Conservation (phyloP, 2,113 vertebrate species). For the Tapirus terrestris region DNA sequence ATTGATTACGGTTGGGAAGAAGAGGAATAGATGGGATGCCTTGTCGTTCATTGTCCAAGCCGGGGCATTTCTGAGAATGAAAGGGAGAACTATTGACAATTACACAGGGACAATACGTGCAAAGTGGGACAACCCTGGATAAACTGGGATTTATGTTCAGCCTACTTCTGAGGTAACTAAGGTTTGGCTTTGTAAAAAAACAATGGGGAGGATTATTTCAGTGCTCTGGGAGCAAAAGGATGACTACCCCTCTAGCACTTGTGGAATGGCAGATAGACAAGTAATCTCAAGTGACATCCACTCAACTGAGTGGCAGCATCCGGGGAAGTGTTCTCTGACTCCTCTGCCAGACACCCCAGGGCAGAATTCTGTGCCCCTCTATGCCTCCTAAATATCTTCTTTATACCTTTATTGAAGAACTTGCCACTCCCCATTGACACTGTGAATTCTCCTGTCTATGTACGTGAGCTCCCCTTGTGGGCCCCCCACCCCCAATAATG, state of each 20-base stretch:
- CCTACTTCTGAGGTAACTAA: neutral
- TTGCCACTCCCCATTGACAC: neutral
- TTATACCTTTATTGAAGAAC: neutral
- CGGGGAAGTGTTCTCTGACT: neutral
- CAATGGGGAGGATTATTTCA: neutral
- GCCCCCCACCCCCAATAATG: neutral
- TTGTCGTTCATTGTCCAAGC: neutral
- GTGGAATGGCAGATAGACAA: neutral
- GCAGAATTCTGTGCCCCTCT: neutral
- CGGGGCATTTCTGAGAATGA: neutral
- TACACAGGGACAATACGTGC: neutral
- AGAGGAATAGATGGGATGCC: neutral
- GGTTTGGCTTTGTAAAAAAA: neutral
- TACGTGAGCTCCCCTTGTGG: neutral
- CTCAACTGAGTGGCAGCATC: neutral
- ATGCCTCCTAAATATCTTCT: neutral
- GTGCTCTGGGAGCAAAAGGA: neutral
- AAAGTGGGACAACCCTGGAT: neutral
- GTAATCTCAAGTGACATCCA: neutral
- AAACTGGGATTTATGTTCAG: neutral
- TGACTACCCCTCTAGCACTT: neutral
- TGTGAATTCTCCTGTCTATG: neutral
- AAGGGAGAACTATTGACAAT: neutral
- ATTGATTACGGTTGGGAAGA: neutral
- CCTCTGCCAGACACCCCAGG: neutral